Evolutionary conservation across 2,797 vertebrate species (phyloP), one percentile per base, ranked within the genome.

Genomic region (Chloroceryle inda): DNA sequence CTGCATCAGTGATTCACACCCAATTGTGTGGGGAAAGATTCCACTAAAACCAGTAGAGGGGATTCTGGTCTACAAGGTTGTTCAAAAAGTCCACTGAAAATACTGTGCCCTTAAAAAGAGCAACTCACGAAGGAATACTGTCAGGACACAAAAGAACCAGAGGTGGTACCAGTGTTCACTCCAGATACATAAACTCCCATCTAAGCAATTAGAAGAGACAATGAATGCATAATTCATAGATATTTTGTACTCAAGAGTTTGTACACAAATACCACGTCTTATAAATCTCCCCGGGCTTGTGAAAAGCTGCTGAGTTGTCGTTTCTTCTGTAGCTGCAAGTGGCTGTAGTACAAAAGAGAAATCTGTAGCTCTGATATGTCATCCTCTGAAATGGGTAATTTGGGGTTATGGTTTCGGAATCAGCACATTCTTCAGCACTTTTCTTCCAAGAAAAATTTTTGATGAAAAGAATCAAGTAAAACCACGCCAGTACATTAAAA

Each of bases 361-460:
- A 88, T 77, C 90, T 79, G 33, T 37, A 94, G 92, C 78, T 89
- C 87, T 82, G 94, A 89, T 62, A 89, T 85, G 92, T 92, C 96
- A 96, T 94, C 85, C 80, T 91, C 91, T 6, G 8, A 93, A 96
- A 95, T 71, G 89, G 92, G 79, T 94, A 96, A 96, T 96, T 95
- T 95, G 84, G 89, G 94, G 93, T 95, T 96, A 96, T 92, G 92
- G 92, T 66, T 96, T 97, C 1, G 2, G 91, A 94, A 95, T 97
- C 96, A 96, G 96, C 95, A 97, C 92, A 97, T 97, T 97, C 93
- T 90, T 94, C 85, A 75, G 89, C 69, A 72, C 59, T 66, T 89
- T 50, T 56, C 58, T 94, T 89, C 94, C 89, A 87, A 80, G 47
- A 84, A 31, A 20, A 38, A 63, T 52, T 44, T 56, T 71, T 61